Evolutionary conservation across 2,797 vertebrate species (phyloP), one percentile per base, ranked within the genome.

Genomic region (Lateolabrax maculatus): DNA sequence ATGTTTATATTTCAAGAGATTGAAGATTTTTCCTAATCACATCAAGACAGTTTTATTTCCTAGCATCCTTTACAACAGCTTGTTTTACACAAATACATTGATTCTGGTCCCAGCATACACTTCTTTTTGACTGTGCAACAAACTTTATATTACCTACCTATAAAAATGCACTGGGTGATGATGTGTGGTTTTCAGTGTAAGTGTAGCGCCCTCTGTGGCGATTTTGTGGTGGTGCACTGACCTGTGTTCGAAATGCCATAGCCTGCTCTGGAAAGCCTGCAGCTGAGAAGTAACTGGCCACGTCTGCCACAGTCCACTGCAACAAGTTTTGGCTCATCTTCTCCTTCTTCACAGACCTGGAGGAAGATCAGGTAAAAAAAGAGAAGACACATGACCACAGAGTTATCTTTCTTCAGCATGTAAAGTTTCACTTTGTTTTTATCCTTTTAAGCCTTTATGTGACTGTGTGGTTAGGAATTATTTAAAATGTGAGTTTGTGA

Each of bases 181-280:
- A n/a, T 7, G 37, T 48, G n/a, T 34, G 36, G 39, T 63, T 70
- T 72, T 23, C 9, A 19, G 41, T 70, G 31, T 5, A 16, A 1
- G 16, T 34, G 23, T 77, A 69, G 72, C 23, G 61, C 90, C 88
- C 79, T 43, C 43, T 80, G 75, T 84, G 84, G 80, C 58, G 18
- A 55, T 0, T 37, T 5, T 18, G 37, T 19, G 43, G 56, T 9
- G 41, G 41, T 84, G 79, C 68, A 85, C 95, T 89, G 51, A 97
- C 97, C 95, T 98, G 97, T 37, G 96, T 95, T 81, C 96, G 94
- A 86, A 98, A 98, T 13, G 97, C 97, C 25, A 94, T 77, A 0
- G 97, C 97, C 89, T 98, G 97, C 84, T 98, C 97, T 0, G 96
- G 96, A 81, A 98, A 98, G 15, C 97, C 97, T 2, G 95, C 97